Evolutionary conservation across 2,888 invertebrate genomes (phyloP).

Genomic region (Helobdella robusta): DNA sequence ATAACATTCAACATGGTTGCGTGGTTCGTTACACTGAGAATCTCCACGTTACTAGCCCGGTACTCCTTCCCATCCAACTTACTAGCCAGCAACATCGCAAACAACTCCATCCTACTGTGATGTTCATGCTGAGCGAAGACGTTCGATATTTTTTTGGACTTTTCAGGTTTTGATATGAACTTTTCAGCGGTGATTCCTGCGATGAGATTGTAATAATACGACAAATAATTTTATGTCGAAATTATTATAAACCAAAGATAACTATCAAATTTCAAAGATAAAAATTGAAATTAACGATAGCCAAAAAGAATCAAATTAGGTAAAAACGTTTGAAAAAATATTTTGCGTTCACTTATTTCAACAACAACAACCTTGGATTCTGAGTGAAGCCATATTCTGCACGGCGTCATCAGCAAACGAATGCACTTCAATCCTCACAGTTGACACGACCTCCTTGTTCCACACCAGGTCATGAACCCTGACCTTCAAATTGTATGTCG

Average conservation of each 20-base stretch:
- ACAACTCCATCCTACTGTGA: conserved; percentile 63
- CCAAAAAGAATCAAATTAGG: not conserved
- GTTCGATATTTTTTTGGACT: too few relatives aligned
- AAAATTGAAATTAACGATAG: not conserved
- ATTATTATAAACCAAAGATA: too few relatives aligned
- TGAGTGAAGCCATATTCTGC: conserved; percentile 83
- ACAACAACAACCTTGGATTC: conserved; percentile 55
- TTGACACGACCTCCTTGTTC: conserved; percentile 80
- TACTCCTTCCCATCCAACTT: conserved; percentile 76
- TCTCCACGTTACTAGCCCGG: conserved; percentile 74
- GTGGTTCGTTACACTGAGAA: conserved; percentile 78
- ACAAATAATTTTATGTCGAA: too few relatives aligned
- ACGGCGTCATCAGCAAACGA: conserved; percentile 92
- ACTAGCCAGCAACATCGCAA: conserved; percentile 75
- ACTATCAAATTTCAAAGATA: not conserved
- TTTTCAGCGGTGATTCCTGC: conserved; percentile 77
- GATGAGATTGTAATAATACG: too few relatives aligned
- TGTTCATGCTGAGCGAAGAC: too few relatives aligned
- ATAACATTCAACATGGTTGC: conserved; percentile 72
- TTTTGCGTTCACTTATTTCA: too few relatives aligned
- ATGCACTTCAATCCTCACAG: conserved; percentile 60
- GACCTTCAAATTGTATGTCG: conserved; percentile 69
- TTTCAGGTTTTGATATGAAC: conserved; percentile 67
- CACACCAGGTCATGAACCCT: conserved; percentile 68
- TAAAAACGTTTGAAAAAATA: not conserved